Percentiles rank a stretch among this genome's conserved stretches.
These are phyloP conservation scores for Strigops habroptila DNA, from an alignment of 2,113 vertebrate genomes.

Conservation along the genomic window DNA sequence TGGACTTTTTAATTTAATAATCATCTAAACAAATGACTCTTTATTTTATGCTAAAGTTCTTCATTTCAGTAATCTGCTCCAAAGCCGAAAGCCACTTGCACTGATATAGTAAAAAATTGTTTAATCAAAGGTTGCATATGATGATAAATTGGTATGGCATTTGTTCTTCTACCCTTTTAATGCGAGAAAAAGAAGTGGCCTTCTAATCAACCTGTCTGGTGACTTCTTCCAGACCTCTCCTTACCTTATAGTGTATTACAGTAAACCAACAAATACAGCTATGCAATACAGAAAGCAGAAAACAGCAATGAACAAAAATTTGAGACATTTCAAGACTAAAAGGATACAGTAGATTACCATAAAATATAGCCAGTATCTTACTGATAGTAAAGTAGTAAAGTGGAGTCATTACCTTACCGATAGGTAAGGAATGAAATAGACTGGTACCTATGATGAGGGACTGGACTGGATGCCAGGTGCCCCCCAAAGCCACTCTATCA, in stretches of 20 bases:
- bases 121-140: slow-evolving; percentile 41
- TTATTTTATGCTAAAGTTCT: slow-evolving; percentile 29
- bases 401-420: not conserved
- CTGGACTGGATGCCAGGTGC: not conserved
- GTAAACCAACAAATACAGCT: not conserved
- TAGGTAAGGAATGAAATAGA: not conserved
- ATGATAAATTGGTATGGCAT: slow-evolving; percentile 52
- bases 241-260: not conserved
- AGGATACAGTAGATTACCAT: not conserved
- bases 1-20: slow-evolving; percentile 43
- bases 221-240: not conserved
- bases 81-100: slow-evolving; percentile 6
- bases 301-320: not conserved
- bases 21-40: slow-evolving; percentile 28
- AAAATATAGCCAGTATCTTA: not conserved
- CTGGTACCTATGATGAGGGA: not conserved
- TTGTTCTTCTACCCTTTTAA: slow-evolving; percentile 13
- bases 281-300: not conserved
- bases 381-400: not conserved
- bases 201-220: slow-evolving; percentile 19
- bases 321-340: not conserved
- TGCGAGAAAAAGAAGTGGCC: not conserved
- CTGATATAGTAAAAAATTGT: not conserved
- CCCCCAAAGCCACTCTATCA: not conserved
- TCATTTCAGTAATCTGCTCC: slow-evolving; percentile 12